A percentile compares a stretch with the other conserved stretches of the same genome.
Evolutionary conservation across 2,797 vertebrate genomes (phyloP).

Genomic region (Sus cebifrons): DNA sequence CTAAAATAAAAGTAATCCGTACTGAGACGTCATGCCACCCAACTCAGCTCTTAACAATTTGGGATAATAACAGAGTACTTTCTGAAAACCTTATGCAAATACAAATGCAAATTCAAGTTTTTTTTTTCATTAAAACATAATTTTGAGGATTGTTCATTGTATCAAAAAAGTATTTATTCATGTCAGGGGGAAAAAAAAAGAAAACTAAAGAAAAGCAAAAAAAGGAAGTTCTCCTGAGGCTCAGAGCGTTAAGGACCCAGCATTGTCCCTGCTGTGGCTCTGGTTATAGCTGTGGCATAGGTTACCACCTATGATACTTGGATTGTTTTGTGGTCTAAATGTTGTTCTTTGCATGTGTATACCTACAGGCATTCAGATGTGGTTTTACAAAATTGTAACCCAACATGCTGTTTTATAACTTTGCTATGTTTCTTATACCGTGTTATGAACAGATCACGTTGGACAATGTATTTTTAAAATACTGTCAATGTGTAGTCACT

Average conservation of each 20-base stretch:
- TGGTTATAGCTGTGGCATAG: not conserved
- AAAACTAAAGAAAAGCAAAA: constrained; percentile 35
- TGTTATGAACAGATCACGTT: not conserved
- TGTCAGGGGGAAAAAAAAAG: not conserved
- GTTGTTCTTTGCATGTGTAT: accelerated
- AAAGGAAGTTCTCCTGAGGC: not conserved
- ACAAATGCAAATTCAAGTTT: not conserved
- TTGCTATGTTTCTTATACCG: not conserved
- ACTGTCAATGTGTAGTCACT: not conserved
- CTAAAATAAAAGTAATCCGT: constrained; percentile 2
- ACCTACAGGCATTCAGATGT: not conserved
- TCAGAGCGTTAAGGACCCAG: too few species aligned
- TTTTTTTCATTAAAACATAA: constrained; percentile 24
- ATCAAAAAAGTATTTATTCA: constrained; percentile 46
- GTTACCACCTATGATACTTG: too few species aligned
- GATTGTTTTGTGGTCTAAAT: not conserved
- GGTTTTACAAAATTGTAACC: not conserved
- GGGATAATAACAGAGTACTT: not conserved
- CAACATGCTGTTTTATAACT: not conserved
- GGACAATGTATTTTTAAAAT: not conserved
- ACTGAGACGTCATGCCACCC: not conserved
- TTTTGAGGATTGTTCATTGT: constrained; percentile 28
- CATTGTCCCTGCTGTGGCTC: too few species aligned
- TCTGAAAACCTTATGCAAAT: not conserved
- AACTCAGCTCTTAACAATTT: not conserved